Base-by-base conservation (phyloP, 2,888 invertebrate species). In the Callyntrura sp. region DNA sequence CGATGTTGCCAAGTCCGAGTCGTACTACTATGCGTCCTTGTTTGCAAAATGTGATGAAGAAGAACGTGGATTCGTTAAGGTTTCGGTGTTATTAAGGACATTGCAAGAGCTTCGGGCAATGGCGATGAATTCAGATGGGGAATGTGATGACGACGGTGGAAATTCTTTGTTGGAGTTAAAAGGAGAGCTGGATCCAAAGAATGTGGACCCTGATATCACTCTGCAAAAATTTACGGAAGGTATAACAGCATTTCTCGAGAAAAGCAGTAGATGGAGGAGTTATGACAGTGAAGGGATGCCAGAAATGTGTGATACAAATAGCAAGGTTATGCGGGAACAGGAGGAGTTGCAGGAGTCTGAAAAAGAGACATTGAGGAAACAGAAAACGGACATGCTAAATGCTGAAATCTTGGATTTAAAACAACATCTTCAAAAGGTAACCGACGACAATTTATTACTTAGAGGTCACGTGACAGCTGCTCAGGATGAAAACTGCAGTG, bases 331-430 rank as follows among this genome's bases (percentile, higher is more conserved):
- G n/a, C n/a, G n/a, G 55, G 55, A 55, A 17, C n/a, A n/a, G 4
- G 17, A 14, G 2, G 17, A n/a, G n/a, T n/a, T 55, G 8, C 55
- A 17, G 55, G 17, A 55, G 55, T 17, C 1, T 55, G n/a, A 17
- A 55, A 14, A 55, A 55, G 4, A 55, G 14, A 3, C 8, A 2
- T 17, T n/a, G 55, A 2, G 14, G 55, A 62, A 62, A 17, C 12
- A 62, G 4, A 1, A 35, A 17, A 17, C 20, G 14, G n/a, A 11
- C n/a, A 20, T 35, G 25, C 20, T 20, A 11, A 89, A 90, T 25
- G 62, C 82, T 57, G 82, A 91, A 85, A 90, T 91, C 35, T 48
- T 90, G 6, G 87, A 91, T 12, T 68, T 91, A 11, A 43, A 79
- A 48, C 87, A 87, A 35, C 79, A 90, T 73, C 73, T 90, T 23